Evolutionary conservation across 2,888 invertebrate species (phyloP).

Genomic region (Lamproptera curius): DNA sequence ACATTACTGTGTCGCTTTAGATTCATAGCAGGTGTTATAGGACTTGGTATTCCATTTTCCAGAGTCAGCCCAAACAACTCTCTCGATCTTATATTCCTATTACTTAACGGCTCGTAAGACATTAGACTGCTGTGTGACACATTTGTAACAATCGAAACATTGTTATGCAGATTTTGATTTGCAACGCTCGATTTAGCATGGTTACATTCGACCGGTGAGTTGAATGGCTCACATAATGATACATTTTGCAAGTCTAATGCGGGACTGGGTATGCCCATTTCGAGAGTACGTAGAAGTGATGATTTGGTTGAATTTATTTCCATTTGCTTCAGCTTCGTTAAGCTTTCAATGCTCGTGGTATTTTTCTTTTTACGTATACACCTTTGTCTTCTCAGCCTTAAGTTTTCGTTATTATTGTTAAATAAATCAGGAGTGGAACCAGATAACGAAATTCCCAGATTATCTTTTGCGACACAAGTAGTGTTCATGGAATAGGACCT

Average conservation of each 20-base stretch:
- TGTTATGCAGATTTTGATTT: constrained; percentile 32
- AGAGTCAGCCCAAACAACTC: constrained; percentile 66
- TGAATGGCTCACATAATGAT: constrained; percentile 52
- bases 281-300: constrained; percentile 53
- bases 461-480: constrained; percentile 39
- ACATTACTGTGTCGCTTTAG: constrained; percentile 63
- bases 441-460: constrained; percentile 44
- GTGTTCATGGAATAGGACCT: constrained; percentile 63
- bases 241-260: constrained; percentile 53
- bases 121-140: constrained; percentile 66
- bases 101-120: constrained; percentile 39
- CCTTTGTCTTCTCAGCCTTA: constrained; percentile 73
- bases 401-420: constrained; percentile 40
- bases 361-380: constrained; percentile 77
- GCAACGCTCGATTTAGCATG: constrained; percentile 26
- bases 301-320: constrained; percentile 47
- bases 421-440: constrained; percentile 65
- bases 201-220: constrained; percentile 35
- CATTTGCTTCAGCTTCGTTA: constrained; percentile 42
- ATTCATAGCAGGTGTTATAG: constrained; percentile 64
- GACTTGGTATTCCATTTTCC: constrained; percentile 73
- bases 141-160: constrained; percentile 48
- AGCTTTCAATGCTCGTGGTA: constrained; percentile 61
- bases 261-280: constrained; percentile 69
- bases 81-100: constrained; percentile 48